Evolutionary conservation across 2,888 invertebrate species (phyloP).

Genomic region (Eristalinus sepulchralis): DNA sequence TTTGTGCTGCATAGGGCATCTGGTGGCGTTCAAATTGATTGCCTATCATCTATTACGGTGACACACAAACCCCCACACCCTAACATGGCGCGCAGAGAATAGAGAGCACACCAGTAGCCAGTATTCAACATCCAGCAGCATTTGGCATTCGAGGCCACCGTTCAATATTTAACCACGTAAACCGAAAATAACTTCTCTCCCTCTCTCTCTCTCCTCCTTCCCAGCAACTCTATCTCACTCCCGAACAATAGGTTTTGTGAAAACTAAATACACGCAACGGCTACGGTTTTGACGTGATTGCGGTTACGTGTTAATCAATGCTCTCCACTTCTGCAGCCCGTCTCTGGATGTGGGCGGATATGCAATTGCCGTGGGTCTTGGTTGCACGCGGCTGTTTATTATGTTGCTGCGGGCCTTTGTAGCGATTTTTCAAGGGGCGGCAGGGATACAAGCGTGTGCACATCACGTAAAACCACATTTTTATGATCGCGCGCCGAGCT

Average conservation of each 20-base stretch:
- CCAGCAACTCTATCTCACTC: no score
- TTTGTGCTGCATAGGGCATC: slow-evolving; percentile 13
- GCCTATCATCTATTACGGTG: slow-evolving; percentile 59
- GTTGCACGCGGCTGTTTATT: not conserved
- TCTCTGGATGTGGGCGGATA: not conserved
- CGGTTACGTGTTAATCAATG: slow-evolving; percentile 67
- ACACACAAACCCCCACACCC: not conserved
- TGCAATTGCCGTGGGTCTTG: not conserved
- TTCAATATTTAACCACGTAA: slow-evolving; percentile 54
- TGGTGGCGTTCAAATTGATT: slow-evolving; percentile 57
- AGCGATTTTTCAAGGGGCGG: not conserved
- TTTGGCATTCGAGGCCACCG: not conserved
- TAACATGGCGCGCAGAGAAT: not conserved
- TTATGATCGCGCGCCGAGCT: slow-evolving; percentile 30
- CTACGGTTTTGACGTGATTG: slow-evolving; percentile 66
- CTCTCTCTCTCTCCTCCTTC: no score
- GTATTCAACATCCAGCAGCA: not conserved
- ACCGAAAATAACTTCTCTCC: slow-evolving; percentile 49
- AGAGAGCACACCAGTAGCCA: not conserved
- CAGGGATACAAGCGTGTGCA: not conserved
- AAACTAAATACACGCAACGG: slow-evolving; percentile 63
- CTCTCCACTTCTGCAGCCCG: not conserved
- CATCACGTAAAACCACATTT: slow-evolving; percentile 46
- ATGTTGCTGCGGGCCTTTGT: not conserved
- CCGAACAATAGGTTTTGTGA: slow-evolving; percentile 42